A percentile compares a stretch with the other conserved stretches of the same genome.
Conservation (phyloP, 2,888 invertebrate genomes). For the Leucoma salicis region DNA sequence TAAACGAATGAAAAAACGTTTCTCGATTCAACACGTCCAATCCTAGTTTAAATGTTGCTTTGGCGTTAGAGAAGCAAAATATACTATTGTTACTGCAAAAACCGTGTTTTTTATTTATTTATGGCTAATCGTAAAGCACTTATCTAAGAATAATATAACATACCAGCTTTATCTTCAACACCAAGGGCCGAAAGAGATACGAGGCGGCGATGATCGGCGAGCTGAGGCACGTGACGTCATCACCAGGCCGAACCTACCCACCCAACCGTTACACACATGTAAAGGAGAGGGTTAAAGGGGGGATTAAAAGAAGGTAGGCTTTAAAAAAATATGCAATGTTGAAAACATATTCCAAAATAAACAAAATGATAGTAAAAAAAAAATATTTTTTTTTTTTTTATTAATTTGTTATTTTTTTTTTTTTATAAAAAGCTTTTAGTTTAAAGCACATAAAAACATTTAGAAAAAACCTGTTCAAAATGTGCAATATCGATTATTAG, state of each 20-base stretch:
- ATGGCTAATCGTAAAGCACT: conserved; percentile 13
- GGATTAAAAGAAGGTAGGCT: conserved; percentile 6
- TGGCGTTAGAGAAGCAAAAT: too few species aligned
- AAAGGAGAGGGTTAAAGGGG: conserved; percentile 27
- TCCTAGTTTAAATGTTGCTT: too few species aligned
- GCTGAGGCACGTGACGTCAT: conserved; percentile 56
- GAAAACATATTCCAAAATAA: background rate
- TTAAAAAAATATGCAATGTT: conserved; percentile 3
- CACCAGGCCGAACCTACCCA: conserved; percentile 68
- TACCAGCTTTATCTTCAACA: conserved; percentile 58
- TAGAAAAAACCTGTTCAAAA: conserved; percentile 8
- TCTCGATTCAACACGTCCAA: too few species aligned
- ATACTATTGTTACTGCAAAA: too few species aligned
- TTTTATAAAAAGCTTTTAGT: background rate
- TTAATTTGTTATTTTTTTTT: background rate
- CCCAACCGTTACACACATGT: conserved; percentile 38
- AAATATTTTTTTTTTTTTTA: background rate
- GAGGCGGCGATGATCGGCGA: conserved; percentile 66
- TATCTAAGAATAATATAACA: conserved; percentile 17
- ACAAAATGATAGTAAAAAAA: background rate
- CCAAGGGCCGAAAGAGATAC: conserved; percentile 81
- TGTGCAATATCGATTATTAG: conserved; percentile 24
- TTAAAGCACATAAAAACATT: conserved; percentile 7
- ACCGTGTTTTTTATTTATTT: too few species aligned
- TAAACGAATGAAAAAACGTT: too few species aligned